Base-by-base conservation (phyloP, 2,113 vertebrate genomes). In the Orientallactaga bullata region DNA sequence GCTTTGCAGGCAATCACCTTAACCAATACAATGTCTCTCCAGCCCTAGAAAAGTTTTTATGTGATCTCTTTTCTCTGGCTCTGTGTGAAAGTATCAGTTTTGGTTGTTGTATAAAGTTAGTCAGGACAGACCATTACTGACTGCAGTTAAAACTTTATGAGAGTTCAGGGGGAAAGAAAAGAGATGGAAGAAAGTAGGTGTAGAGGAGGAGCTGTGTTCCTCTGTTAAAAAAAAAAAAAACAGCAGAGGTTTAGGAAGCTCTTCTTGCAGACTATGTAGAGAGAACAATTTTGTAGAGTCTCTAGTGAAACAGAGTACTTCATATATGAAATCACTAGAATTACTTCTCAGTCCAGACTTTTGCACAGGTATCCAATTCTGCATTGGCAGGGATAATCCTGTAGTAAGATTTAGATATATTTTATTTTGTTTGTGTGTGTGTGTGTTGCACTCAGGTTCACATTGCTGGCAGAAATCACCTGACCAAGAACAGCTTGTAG, bases 21-120 rank as follows among this genome's bases (percentile, higher is more conserved):
- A 47, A 47, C 42, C 42, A 47, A 47, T 6, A 47, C 5, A 8
- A 47, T 8, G 8, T 47, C 5, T 47, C 42, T 47, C 42, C 42
- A 47, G 42, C 42, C 42, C 20, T 55, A 58, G 71, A 39, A 28
- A 39, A 74, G 9, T 23, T 78, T 96, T 88, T 89, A 1, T 87
- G 13, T 93, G 65, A 89, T 80, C 7, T 30, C 79, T 37, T 93
- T 95, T 93, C 32, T 72, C 47, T 35, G 37, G 63, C 73, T 90
- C 7, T 84, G 28, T 78, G 47, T 74, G 15, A 92, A 84, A 6
- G 15, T 28, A 76, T 91, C 10, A 76, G 76, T 16, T 20, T 78
- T 61, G 78, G 23, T 85, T 76, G 35, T 85, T 88, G 69, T 23
- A 68, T 73, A 42, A 77, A n/a, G 15, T 30, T 90, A 73, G n/a